Conservation (phyloP, 64 coral and sea anemone species). For the Porites lutea region DNA sequence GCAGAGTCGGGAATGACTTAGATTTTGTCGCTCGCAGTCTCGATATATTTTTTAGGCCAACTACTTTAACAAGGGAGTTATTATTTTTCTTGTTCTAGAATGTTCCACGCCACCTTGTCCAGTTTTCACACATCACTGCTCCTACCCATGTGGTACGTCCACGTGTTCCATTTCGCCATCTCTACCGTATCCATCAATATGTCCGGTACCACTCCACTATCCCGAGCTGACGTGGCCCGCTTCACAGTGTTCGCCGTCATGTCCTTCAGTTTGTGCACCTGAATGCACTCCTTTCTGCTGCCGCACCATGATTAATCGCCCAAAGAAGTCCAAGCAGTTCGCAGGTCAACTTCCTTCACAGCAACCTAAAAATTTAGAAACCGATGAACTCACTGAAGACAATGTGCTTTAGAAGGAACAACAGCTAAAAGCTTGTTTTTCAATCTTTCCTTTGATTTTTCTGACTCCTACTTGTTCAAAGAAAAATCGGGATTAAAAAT, state of each 20-base stretch:
- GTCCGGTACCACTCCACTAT: background rate
- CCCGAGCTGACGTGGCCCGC: background rate
- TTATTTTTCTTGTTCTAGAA: background rate
- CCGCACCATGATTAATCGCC: background rate
- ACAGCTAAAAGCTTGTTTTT: no score
- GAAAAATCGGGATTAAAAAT: no score
- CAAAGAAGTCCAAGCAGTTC: no score
- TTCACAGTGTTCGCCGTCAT: background rate
- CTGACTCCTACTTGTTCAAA: no score
- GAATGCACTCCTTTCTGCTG: slow-evolving; percentile 11
- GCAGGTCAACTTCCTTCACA: background rate
- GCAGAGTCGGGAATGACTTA: no score
- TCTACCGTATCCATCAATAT: slow-evolving; percentile 3
- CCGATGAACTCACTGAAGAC: background rate
- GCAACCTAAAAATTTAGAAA: background rate
- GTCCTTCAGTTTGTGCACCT: slow-evolving; percentile 6
- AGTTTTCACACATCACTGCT: background rate
- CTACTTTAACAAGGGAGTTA: no score
- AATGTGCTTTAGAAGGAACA: background rate
- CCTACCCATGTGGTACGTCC: background rate
- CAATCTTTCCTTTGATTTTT: no score
- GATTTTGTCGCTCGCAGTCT: no score
- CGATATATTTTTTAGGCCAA: no score
- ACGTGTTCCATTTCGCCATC: slow-evolving; percentile 22
- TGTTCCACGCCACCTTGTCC: background rate